phyloP scores from a whole-genome alignment of 2,888 invertebrate genomes.

The Blera fallax region DNA sequence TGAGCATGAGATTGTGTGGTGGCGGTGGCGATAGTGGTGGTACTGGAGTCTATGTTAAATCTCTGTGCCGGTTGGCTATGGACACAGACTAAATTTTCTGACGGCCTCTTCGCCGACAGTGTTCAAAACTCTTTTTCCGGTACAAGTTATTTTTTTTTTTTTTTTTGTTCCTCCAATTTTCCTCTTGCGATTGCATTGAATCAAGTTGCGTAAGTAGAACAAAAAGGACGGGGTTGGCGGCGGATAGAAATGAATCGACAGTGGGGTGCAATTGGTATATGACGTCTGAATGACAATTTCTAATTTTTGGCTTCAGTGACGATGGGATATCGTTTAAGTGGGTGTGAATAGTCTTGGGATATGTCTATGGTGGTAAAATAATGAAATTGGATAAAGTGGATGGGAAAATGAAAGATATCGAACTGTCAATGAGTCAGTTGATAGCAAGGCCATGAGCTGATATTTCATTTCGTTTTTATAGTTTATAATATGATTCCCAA shows the following conservation, averaged over 20 bases:
- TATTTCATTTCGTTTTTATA: background rate
- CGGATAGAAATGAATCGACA: background rate
- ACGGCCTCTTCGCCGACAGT: constrained; percentile 53
- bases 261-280: constrained; percentile 64
- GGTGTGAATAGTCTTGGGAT: constrained; percentile 28
- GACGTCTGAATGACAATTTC: constrained; percentile 69
- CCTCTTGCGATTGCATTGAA: constrained; percentile 6
- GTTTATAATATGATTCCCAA: too few species aligned
- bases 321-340: constrained; percentile 53
- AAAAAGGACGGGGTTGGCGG: background rate
- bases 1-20: constrained; percentile 78
- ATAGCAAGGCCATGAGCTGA: constrained; percentile 10
- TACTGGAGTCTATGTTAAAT: constrained; percentile 6
- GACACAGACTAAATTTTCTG: constrained; percentile 55
- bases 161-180: background rate
- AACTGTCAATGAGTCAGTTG: constrained; percentile 26
- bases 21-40: constrained; percentile 7
- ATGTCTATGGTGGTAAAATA: constrained; percentile 5
- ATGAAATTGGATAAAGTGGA: background rate
- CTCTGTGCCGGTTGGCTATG: constrained; percentile 35
- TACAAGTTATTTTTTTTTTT: background rate
- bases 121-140: constrained; percentile 47
- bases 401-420: constrained; percentile 4
- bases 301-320: constrained; percentile 64
- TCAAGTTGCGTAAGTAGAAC: background rate